phyloP scores from a whole-genome alignment of 1,140 invertebrate genomes.

The Drosophila prosaltans region DNA sequence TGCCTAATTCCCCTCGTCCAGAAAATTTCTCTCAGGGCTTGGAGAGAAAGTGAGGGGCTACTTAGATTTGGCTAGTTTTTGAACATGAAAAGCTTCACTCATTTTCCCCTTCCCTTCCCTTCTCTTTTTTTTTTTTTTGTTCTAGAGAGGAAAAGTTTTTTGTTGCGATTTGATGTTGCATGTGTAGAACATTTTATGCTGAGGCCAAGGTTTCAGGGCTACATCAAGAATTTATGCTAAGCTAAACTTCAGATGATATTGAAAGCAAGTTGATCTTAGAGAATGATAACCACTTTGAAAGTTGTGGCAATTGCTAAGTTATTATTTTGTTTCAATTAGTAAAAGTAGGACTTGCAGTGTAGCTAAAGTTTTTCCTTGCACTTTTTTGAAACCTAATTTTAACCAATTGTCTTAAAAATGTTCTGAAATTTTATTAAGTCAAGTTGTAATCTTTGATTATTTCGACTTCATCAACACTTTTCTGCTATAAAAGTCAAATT shows the following conservation, averaged over 20 bases:
- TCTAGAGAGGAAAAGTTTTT: slow-evolving; percentile 2
- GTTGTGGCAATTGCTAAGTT: too few species aligned
- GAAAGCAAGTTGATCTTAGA: too few species aligned
- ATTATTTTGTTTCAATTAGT: background rate
- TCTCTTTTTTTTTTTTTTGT: background rate
- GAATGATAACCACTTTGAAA: too few species aligned
- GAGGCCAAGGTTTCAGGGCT: background rate
- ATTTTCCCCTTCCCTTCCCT: background rate
- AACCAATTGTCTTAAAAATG: too few species aligned
- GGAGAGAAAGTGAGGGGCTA: background rate
- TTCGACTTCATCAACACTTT: too few species aligned
- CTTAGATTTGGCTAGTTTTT: slow-evolving; percentile 14
- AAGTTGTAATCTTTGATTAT: too few species aligned
- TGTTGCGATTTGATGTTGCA: slow-evolving; percentile 6
- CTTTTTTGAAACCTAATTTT: too few species aligned
- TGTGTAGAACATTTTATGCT: background rate
- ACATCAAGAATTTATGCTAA: background rate
- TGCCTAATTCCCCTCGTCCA: background rate
- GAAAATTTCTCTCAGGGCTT: slow-evolving; percentile 7
- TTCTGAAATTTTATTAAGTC: too few species aligned
- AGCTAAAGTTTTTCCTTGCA: too few species aligned
- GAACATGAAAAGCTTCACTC: slow-evolving; percentile 15
- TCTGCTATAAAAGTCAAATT: too few species aligned
- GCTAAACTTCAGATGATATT: background rate
- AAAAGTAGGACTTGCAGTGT: background rate